Conservation (phyloP, 2,113 vertebrate genomes). For the Gulo gulo region DNA sequence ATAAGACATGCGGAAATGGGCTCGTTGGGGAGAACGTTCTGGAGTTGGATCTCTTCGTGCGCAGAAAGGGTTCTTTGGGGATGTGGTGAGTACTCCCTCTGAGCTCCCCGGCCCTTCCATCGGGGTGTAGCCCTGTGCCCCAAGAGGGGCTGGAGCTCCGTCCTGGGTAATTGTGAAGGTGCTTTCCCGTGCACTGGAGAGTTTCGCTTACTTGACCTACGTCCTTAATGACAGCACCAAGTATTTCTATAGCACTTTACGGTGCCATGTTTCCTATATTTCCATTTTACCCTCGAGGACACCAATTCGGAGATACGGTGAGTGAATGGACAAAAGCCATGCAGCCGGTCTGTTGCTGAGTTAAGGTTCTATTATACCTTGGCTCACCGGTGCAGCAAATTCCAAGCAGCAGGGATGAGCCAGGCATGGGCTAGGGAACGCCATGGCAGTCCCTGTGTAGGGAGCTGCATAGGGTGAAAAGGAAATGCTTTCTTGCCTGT, state of each 20-base stretch:
- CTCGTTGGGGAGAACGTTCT: neutral
- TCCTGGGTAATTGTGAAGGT: neutral
- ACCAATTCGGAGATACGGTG: neutral
- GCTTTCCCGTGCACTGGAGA: rapidly evolving
- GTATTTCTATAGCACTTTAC: neutral
- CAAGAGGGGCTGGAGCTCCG: neutral
- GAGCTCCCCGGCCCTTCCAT: neutral
- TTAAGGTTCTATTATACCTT: neutral
- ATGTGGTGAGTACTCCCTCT: neutral
- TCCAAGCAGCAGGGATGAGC: neutral
- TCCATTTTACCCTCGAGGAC: neutral
- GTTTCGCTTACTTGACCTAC: neutral
- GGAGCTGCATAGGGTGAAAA: neutral
- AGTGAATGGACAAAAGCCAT: neutral
- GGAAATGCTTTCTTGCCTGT: neutral
- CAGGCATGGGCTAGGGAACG: neutral
- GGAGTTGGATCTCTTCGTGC: neutral
- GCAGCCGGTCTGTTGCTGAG: too few species aligned
- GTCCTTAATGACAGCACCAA: neutral
- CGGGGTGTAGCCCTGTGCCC: neutral
- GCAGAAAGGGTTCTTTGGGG: neutral
- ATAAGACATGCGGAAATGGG: neutral
- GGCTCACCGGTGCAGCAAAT: too few species aligned
- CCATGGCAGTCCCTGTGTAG: too few species aligned
- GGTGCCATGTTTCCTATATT: neutral